Conservation (phyloP, 2,888 invertebrate species). For the Euzophera pinguis region DNA sequence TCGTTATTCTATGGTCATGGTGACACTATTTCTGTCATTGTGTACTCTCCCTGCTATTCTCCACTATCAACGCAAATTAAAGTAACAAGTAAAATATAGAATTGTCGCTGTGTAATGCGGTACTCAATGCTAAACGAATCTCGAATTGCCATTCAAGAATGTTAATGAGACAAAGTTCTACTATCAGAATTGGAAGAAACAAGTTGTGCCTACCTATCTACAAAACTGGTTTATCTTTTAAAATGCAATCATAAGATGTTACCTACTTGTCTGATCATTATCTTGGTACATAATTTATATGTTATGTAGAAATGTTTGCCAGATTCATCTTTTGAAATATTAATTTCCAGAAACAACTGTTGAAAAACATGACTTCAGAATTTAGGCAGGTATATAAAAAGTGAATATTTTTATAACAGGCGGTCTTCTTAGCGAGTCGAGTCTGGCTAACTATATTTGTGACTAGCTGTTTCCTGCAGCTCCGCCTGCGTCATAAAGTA, state of each 20-base stretch:
- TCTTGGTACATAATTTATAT: neutral
- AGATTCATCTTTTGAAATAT: neutral
- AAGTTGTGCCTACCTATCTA: neutral
- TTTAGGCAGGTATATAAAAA: neutral
- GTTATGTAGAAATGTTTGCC: neutral
- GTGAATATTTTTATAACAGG: too few species aligned
- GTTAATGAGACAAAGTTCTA: conserved; percentile 7
- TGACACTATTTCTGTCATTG: too few species aligned
- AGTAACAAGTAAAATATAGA: neutral
- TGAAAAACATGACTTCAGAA: neutral
- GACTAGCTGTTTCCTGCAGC: too few species aligned
- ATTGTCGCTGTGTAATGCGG: neutral
- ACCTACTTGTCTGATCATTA: conserved; percentile 3
- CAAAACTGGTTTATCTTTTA: conserved; percentile 7
- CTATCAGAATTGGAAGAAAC: conserved; percentile 4
- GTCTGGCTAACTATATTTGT: too few species aligned
- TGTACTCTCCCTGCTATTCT: neutral
- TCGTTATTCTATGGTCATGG: too few species aligned
- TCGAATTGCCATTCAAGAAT: conserved; percentile 3
- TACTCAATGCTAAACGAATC: conserved; percentile 6
- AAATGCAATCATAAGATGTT: conserved; percentile 3
- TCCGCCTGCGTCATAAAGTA: too few species aligned
- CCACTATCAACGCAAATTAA: neutral
- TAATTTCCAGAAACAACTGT: neutral
- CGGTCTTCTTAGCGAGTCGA: too few species aligned